phyloP scores from a whole-genome alignment of 1,140 invertebrate species.

The Trinorchestia longiramus region DNA sequence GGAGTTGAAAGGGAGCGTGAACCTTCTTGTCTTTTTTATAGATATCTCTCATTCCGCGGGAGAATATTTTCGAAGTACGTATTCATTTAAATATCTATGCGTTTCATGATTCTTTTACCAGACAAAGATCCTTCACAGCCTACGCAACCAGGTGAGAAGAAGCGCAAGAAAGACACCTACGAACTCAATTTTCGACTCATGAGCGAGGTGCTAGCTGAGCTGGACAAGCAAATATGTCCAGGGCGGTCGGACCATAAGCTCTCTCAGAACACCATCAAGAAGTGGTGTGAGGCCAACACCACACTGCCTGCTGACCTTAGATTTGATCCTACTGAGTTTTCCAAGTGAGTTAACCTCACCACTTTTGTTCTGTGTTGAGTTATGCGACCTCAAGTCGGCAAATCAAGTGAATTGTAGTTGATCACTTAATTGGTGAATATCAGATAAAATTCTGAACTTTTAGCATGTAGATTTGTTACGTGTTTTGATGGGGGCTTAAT shows the following conservation, averaged over 20 bases:
- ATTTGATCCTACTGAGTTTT: slow-evolving; percentile 70
- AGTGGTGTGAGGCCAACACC: slow-evolving; percentile 70
- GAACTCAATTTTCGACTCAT: slow-evolving; percentile 13
- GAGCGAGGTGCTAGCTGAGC: not conserved
- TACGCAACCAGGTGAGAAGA: not conserved
- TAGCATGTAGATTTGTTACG: no score
- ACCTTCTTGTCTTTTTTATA: not conserved
- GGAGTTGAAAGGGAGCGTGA: not conserved
- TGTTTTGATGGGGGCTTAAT: not conserved
- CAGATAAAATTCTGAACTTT: no score
- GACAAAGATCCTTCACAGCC: not conserved
- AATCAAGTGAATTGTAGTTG: not conserved
- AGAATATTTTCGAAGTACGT: not conserved
- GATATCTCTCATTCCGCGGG: not conserved
- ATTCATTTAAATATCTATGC: not conserved
- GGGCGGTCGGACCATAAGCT: slow-evolving; percentile 69
- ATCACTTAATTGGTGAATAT: not conserved
- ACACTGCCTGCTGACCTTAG: slow-evolving; percentile 72
- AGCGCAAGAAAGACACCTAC: not conserved
- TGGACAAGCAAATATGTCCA: not conserved
- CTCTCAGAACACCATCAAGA: slow-evolving; percentile 70
- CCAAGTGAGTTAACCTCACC: slow-evolving; percentile 65
- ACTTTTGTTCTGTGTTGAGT: not conserved
- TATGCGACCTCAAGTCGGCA: not conserved
- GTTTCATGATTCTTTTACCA: not conserved